A percentile compares a stretch with the other conserved stretches of the same genome.
Evolutionary conservation across 2,113 vertebrate genomes (phyloP).

Genomic region (Alethe diademata): DNA sequence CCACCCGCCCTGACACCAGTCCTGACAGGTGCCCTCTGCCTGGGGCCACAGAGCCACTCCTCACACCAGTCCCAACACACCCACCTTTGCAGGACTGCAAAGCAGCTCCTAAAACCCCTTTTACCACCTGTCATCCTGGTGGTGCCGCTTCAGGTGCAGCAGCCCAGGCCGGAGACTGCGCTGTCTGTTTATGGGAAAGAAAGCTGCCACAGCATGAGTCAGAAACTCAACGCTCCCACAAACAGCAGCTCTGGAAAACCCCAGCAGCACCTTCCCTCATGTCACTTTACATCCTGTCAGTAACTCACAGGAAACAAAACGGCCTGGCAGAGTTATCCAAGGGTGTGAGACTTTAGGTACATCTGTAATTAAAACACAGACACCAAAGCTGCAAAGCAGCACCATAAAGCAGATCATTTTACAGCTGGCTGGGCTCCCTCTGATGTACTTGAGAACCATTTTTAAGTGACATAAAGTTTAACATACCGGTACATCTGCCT

Average conservation of each 20-base stretch:
- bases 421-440: constrained; percentile 90
- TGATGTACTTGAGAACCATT: constrained; percentile 93
- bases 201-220: background rate
- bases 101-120: background rate
- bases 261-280: background rate
- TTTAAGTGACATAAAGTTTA: constrained; percentile 99
- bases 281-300: background rate
- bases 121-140: background rate
- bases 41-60: background rate
- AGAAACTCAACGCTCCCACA: background rate
- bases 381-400: constrained; percentile 68
- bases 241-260: background rate
- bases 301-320: background rate
- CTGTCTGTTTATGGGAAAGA: accelerated
- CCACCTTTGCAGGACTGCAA: background rate
- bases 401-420: constrained; percentile 93
- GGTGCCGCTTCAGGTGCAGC: background rate
- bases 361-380: constrained; percentile 81
- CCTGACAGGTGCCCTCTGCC: accelerated
- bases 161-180: background rate
- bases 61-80: background rate
- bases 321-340: background rate
- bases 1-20: accelerated
- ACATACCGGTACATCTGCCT: constrained; percentile 89
- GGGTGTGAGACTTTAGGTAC: constrained; percentile 68